Evolutionary conservation across 2,797 vertebrate genomes (phyloP).

Genomic region (Poecilia picta): DNA sequence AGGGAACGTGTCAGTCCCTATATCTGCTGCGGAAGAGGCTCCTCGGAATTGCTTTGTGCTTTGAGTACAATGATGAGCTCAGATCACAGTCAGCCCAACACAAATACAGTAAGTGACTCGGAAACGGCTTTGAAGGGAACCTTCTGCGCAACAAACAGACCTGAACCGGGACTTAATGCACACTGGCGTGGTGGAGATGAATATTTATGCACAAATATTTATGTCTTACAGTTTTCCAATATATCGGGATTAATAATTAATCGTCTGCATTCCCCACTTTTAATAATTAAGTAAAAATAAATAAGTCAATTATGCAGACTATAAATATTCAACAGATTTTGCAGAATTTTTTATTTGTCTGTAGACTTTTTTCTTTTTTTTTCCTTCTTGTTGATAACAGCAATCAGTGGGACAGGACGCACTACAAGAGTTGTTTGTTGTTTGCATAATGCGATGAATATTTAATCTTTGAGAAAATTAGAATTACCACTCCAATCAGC

Average conservation of each 20-base stretch:
- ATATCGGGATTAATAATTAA: constrained; percentile 75
- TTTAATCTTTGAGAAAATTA: constrained; percentile 62
- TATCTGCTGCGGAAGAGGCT: constrained; percentile 64
- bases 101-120: constrained; percentile 73
- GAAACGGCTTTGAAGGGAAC: constrained; percentile 61
- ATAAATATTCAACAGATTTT: constrained; percentile 69
- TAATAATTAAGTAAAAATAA: constrained; percentile 77
- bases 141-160: constrained; percentile 49
- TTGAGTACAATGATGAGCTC: constrained; percentile 53
- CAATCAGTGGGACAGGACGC: constrained; percentile 48
- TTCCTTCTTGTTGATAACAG: constrained; percentile 63
- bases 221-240: constrained; percentile 76
- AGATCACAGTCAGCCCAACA: constrained; percentile 63
- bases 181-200: constrained; percentile 60
- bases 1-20: constrained; percentile 76
- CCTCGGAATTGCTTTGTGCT: constrained; percentile 55
- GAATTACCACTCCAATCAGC: constrained; percentile 35
- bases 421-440: constrained; percentile 60
- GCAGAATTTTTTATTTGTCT: constrained; percentile 53
- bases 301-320: constrained; percentile 69
- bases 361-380: constrained; percentile 16
- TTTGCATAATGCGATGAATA: constrained; percentile 70
- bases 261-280: constrained; percentile 66
- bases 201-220: constrained; percentile 78
- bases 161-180: constrained; percentile 54